Base-by-base conservation (phyloP, 2,113 vertebrate species). In the Indicator maculatus region DNA sequence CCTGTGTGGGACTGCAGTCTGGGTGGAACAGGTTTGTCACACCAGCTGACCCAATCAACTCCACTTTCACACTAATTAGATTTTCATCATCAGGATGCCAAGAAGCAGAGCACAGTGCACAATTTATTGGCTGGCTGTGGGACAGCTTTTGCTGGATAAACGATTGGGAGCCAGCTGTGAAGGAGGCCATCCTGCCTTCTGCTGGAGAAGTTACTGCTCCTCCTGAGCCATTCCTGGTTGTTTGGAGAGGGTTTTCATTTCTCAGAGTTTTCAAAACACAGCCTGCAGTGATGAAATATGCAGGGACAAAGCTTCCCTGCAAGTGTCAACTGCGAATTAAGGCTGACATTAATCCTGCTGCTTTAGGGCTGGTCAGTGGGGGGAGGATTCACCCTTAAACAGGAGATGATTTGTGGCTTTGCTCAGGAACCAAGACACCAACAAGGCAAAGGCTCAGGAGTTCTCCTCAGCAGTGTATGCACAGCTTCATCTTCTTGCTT, bases 311-410 rank as follows among this genome's bases (percentile, higher is more conserved):
- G 36, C 47, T 86, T 71, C 53, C 65, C 61, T 69, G 41, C 74
- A 75, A 89, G 84, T 82, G 83, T 58, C 45, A 94, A 76, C 73
- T 26, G 70, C 79, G 91, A 90, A 89, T 94, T 90, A 84, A 78
- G 70, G 70, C 59, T 93, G 78, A 81, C n/a, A 31, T 92, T 92
- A 94, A 90, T 84, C 74, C 36, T 56, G 63, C 27, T 70, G 81
- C 39, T 93, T 82, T 28, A 45, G 75, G 50, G 78, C 39, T 78
- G 61, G 50, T 41, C 30, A 6, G 21, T 4, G 27, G 27, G n/a
- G 65, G 38, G n/a, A 87, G 39, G 55, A 65, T 65, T 93, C 64
- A 69, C 64, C 19, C n/a, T 88, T 73, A 65, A 96, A 74, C 3
- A 6, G 52, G 61, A 59, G 58, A 4, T 60, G 39, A 85, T 88